Conservation (phyloP, 2,797 vertebrate genomes). For the Helostoma temminkii region DNA sequence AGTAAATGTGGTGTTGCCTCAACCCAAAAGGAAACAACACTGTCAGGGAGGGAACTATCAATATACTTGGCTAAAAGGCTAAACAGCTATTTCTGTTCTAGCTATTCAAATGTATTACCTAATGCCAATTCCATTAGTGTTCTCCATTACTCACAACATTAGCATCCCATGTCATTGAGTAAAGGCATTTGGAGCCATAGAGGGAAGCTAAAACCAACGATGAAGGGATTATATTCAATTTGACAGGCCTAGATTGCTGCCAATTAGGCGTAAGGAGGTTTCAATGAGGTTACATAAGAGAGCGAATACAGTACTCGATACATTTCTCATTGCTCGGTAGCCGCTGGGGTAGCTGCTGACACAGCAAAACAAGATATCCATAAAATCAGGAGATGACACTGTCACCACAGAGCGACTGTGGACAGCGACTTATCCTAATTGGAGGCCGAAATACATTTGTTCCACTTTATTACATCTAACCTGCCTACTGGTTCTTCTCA, state of each 20-base stretch:
- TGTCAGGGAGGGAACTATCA: slow-evolving; percentile 58
- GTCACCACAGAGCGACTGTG: slow-evolving; percentile 32
- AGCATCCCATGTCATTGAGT: slow-evolving; percentile 64
- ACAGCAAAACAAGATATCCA: slow-evolving; percentile 61
- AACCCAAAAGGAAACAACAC: slow-evolving; percentile 48
- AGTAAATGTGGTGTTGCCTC: slow-evolving; percentile 15
- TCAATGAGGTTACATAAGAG: slow-evolving; percentile 69
- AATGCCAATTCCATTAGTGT: slow-evolving; percentile 71
- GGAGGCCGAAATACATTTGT: slow-evolving; percentile 70
- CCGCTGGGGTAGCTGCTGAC: slow-evolving; percentile 49
- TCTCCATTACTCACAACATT: slow-evolving; percentile 73
- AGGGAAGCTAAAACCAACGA: slow-evolving; percentile 55
- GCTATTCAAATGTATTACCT: slow-evolving; percentile 65
- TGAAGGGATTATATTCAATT: slow-evolving; percentile 67
- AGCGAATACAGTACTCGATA: slow-evolving; percentile 34
- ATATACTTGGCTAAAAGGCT: slow-evolving; percentile 53
- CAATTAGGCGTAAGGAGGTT: slow-evolving; percentile 72
- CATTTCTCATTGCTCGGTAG: slow-evolving; percentile 45
- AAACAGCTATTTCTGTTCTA: slow-evolving; percentile 53
- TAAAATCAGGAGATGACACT: slow-evolving; percentile 61
- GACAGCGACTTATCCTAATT: slow-evolving; percentile 64
- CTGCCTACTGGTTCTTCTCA: slow-evolving; percentile 65
- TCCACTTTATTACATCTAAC: slow-evolving; percentile 76
- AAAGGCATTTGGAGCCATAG: slow-evolving; percentile 54
- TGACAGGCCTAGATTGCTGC: slow-evolving; percentile 68